A percentile compares a stretch with the other conserved stretches of the same genome.
phyloP scores from a whole-genome alignment of 1,140 invertebrate genomes.

The Araneus ventricosus region DNA sequence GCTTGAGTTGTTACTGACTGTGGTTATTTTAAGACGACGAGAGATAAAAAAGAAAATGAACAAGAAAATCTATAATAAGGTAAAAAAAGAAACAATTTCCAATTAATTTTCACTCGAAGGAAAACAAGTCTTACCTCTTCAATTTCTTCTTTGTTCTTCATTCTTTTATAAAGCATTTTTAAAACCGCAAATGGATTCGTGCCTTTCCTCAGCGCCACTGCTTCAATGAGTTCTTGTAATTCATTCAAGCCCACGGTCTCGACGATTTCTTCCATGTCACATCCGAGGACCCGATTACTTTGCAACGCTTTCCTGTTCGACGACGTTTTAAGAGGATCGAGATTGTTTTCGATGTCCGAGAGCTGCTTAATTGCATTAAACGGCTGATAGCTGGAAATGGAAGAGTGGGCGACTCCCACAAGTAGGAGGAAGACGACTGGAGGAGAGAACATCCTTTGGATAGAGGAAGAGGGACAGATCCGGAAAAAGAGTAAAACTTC shows the following conservation, averaged over 20 bases:
- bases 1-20: too few species aligned
- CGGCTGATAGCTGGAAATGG: constrained; percentile 8
- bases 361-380: constrained; percentile 3
- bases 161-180: constrained; percentile 33
- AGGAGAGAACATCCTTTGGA: constrained; percentile 10
- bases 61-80: too few species aligned
- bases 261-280: constrained; percentile 28
- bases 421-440: constrained; percentile 10
- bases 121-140: constrained; percentile 42
- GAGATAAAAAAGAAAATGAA: too few species aligned
- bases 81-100: neutral
- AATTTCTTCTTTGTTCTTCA: constrained; percentile 39
- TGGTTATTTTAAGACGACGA: neutral
- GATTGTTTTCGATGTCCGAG: constrained; percentile 7
- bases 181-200: neutral
- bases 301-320: neutral
- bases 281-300: constrained; percentile 32
- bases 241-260: constrained; percentile 26
- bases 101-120: neutral
- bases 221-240: constrained; percentile 38
- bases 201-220: constrained; percentile 18
- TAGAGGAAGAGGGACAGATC: neutral
- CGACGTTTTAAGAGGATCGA: neutral
- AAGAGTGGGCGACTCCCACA: constrained; percentile 5
- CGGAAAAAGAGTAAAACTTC: neutral